Percentiles rank a stretch among this genome's conserved stretches.
These are phyloP conservation scores for Capitulum mitella DNA, from an alignment of 2,888 invertebrate genomes.

Conservation along the genomic window DNA sequence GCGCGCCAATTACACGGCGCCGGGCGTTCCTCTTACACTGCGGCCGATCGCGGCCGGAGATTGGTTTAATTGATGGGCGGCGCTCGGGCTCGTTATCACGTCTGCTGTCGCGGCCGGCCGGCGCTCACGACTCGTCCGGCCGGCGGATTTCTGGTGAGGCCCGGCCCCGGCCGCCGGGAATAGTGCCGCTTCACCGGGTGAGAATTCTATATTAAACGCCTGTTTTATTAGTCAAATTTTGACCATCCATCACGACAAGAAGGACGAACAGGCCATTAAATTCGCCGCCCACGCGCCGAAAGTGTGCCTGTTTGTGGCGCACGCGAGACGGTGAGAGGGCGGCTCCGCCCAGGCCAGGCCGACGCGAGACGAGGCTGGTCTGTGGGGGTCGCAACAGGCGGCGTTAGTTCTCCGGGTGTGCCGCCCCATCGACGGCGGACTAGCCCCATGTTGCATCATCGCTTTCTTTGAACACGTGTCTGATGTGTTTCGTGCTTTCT, in stretches of 20 bases:
- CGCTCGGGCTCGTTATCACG: background rate
- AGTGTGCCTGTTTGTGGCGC: background rate
- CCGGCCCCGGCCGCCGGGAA: background rate
- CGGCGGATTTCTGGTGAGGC: background rate
- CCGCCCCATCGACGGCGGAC: no score
- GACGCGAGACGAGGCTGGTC: no score
- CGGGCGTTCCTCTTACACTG: background rate
- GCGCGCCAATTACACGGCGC: background rate
- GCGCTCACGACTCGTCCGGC: background rate
- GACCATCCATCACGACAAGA: background rate
- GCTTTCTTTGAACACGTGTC: no score
- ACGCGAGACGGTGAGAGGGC: background rate
- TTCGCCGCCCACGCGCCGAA: background rate
- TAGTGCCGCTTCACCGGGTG: background rate
- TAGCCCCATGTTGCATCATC: no score
- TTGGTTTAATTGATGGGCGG: background rate
- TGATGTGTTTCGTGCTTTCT: no score
- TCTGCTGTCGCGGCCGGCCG: background rate
- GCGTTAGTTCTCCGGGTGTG: no score
- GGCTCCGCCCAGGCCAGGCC: no score
- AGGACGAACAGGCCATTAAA: background rate
- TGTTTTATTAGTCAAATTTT: conserved; percentile 5
- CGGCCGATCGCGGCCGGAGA: background rate
- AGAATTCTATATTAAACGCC: conserved; percentile 8
- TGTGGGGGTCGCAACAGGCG: no score